Evolutionary conservation across 1,140 invertebrate genomes (phyloP).

Genomic region (Tyrophagus putrescentiae): DNA sequence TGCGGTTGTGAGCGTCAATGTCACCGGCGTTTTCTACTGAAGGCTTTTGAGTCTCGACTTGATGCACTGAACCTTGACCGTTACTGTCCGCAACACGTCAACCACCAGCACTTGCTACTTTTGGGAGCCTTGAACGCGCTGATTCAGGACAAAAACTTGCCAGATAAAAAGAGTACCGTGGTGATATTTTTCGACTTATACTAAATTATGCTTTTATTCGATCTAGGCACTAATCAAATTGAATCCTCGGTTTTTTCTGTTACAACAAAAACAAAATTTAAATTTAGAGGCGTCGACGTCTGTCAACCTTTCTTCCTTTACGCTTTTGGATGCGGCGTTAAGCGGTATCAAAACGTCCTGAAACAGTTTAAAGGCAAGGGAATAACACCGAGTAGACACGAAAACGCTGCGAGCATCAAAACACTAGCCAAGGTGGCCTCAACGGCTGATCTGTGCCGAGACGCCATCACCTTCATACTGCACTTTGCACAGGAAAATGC

Average conservation of each 20-base stretch:
- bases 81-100: slow-evolving; percentile 18
- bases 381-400: neutral
- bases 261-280: slow-evolving; percentile 1
- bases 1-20: slow-evolving; percentile 12
- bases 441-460: neutral
- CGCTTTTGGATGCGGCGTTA: slow-evolving; percentile 18
- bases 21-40: neutral
- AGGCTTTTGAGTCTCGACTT: slow-evolving; percentile 15
- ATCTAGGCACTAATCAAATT: no score
- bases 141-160: neutral
- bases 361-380: slow-evolving; percentile 18
- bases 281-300: slow-evolving; percentile 15
- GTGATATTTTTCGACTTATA: no score
- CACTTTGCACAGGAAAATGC: slow-evolving; percentile 17
- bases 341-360: slow-evolving; percentile 9
- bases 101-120: slow-evolving; percentile 17
- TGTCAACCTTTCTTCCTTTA: slow-evolving; percentile 14
- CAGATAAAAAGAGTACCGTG: neutral
- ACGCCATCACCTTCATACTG: slow-evolving; percentile 14
- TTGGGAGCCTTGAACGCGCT: slow-evolving; percentile 16
- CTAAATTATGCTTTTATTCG: no score
- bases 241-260: no score
- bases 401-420: neutral
- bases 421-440: neutral
- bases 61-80: slow-evolving; percentile 7